These are phyloP conservation scores for Tetrao urogallus DNA, from an alignment of 2,113 vertebrate species.

Conservation along the genomic window DNA sequence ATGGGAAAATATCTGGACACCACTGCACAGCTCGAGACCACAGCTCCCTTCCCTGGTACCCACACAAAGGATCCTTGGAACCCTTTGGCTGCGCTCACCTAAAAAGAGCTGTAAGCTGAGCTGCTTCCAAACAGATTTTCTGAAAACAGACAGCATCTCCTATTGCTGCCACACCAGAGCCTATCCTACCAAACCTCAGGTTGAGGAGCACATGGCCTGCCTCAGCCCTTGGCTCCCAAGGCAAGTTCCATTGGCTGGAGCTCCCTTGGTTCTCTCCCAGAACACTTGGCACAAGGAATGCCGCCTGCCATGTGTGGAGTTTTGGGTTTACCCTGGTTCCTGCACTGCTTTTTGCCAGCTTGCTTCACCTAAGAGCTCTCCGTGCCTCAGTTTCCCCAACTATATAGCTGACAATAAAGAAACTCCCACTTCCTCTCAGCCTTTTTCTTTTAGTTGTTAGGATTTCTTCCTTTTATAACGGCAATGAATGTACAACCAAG, in stretches of 20 bases:
- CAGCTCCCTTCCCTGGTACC: background rate
- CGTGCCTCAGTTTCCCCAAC: background rate
- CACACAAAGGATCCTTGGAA: background rate
- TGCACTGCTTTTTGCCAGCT: background rate
- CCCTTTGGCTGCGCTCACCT: background rate
- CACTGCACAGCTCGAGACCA: background rate
- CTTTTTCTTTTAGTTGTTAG: background rate
- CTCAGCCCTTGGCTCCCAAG: background rate
- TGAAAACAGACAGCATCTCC: background rate
- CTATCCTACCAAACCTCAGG: background rate
- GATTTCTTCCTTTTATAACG: background rate
- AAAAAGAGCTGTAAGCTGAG: background rate
- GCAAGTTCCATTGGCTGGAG: background rate
- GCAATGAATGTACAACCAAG: background rate
- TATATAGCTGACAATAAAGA: background rate
- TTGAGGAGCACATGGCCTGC: background rate
- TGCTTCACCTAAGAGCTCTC: background rate
- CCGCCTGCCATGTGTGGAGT: accelerated
- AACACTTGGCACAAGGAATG: background rate
- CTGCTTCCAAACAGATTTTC: background rate
- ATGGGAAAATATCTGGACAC: background rate
- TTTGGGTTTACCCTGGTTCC: background rate
- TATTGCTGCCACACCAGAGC: background rate
- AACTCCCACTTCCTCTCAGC: accelerated
- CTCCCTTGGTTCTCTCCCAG: background rate